These are phyloP conservation scores for Xerus rutilus DNA, from an alignment of 2,797 vertebrate genomes.

Conservation along the genomic window DNA sequence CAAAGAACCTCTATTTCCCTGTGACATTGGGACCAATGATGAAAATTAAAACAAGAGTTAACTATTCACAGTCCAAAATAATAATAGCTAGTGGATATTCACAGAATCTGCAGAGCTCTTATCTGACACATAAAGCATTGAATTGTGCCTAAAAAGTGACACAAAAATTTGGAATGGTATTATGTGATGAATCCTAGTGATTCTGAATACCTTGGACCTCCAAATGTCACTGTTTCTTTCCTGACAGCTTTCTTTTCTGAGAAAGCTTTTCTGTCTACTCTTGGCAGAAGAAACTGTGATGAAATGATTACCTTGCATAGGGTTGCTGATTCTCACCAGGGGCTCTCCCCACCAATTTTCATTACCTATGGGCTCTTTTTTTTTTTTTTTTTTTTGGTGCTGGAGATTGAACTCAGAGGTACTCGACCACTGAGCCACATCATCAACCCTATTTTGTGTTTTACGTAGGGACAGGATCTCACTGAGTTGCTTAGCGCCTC, in stretches of 20 bases:
- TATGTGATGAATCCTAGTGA: not conserved
- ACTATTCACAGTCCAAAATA: not conserved
- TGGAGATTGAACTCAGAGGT: no score
- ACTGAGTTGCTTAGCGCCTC: no score
- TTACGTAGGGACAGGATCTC: no score
- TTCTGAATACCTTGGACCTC: not conserved
- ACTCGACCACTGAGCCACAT: no score
- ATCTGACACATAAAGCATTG: not conserved
- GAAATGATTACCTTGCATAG: not conserved
- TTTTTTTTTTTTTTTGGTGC: no score
- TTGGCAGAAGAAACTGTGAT: not conserved
- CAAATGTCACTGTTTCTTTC: not conserved
- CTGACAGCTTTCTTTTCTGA: not conserved
- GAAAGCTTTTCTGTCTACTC: not conserved
- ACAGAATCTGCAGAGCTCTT: not conserved
- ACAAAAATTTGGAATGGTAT: not conserved
- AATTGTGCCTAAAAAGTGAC: not conserved
- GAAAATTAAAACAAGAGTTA: not conserved
- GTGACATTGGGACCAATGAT: not conserved
- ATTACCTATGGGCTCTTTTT: fast-evolving
- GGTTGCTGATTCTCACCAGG: not conserved
- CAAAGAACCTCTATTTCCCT: not conserved
- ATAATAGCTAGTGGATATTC: not conserved
- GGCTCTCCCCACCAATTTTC: not conserved
- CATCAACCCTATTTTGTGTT: no score